Percentiles rank a stretch among this genome's conserved stretches.
Conservation (phyloP, 2,797 vertebrate species). For the Sebastes paucispinis region DNA sequence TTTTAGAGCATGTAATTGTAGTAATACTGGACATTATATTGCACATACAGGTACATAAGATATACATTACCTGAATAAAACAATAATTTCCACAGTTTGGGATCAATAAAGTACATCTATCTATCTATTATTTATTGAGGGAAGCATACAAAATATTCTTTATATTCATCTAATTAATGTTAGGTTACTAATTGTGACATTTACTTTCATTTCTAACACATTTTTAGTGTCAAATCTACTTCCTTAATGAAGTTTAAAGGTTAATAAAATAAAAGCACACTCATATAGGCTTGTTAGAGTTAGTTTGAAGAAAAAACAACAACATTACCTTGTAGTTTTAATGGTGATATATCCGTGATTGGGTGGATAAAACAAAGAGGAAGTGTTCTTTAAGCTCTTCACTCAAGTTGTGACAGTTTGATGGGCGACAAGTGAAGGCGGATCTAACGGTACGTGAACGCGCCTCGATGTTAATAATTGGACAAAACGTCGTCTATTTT, state of each 20-base stretch:
- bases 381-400: background rate
- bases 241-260: constrained; percentile 39
- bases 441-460: constrained; percentile 28
- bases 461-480: constrained; percentile 17
- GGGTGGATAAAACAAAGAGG: background rate
- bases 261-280: background rate
- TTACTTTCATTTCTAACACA: background rate
- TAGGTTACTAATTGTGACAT: background rate
- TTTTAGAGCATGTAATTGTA: background rate
- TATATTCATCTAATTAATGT: background rate
- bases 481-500: background rate
- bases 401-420: background rate
- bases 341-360: background rate
- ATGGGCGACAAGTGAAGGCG: constrained; percentile 47
- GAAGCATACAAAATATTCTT: background rate
- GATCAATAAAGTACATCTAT: no score
- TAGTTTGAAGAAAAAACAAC: background rate
- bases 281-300: background rate
- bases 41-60: no score
- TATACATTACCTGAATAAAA: no score
- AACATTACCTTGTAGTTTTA: constrained; percentile 54
- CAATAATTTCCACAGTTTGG: no score
- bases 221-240: constrained; percentile 13
- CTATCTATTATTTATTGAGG: background rate
- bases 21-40: no score